A percentile compares a stretch with the other conserved stretches of the same genome.
Evolutionary conservation across 1,140 invertebrate species (phyloP).

Genomic region (Drosophila trapezifrons): DNA sequence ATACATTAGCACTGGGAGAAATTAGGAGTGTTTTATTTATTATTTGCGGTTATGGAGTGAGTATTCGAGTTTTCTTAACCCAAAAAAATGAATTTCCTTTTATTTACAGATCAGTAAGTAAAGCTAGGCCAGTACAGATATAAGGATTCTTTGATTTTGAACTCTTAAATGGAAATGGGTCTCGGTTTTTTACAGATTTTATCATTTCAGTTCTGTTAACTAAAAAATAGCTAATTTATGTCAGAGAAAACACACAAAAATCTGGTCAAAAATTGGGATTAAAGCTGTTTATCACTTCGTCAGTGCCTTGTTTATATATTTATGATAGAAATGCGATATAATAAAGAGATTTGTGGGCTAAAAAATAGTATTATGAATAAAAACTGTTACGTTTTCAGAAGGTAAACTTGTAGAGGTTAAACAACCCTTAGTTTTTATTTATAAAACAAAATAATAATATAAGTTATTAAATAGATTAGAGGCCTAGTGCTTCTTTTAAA

Average conservation of each 20-base stretch:
- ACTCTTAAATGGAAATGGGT: not conserved
- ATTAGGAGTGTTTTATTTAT: fast-evolving
- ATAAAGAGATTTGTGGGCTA: too few species aligned
- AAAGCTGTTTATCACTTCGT: not conserved
- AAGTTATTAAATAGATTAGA: too few species aligned
- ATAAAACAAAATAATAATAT: too few species aligned
- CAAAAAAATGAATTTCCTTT: not conserved
- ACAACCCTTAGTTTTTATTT: not conserved
- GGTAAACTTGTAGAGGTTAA: not conserved
- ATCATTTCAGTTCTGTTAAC: not conserved
- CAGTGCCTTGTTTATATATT: not conserved
- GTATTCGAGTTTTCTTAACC: too few species aligned
- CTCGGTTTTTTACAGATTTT: not conserved
- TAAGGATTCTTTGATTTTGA: not conserved
- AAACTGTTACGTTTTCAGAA: not conserved
- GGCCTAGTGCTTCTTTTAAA: too few species aligned
- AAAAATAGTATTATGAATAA: too few species aligned
- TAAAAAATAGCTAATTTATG: not conserved
- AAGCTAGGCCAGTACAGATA: not conserved
- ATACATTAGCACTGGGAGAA: slow-evolving; percentile 2
- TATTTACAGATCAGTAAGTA: not conserved
- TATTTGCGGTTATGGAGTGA: too few species aligned
- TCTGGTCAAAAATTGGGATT: not conserved
- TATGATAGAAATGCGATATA: not conserved
- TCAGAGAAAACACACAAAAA: not conserved